These are phyloP conservation scores for Lampris incognitus DNA, from an alignment of 2,113 vertebrate genomes.

Conservation along the genomic window DNA sequence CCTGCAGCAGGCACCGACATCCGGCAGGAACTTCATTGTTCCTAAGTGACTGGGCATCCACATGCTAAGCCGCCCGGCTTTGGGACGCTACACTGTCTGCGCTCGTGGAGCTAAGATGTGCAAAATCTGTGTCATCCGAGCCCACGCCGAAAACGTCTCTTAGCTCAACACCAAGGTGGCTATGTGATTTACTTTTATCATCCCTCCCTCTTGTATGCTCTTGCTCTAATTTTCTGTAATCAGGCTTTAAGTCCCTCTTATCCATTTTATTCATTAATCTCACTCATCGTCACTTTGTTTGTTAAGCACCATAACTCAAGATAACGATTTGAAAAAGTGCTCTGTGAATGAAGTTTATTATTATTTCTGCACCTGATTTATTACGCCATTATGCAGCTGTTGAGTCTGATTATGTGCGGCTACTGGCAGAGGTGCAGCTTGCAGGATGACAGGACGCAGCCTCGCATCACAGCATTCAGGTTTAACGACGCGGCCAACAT, in stretches of 20 bases:
- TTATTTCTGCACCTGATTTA: conserved; percentile 54
- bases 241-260: conserved; percentile 23
- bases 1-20: too few species aligned
- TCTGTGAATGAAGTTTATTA: conserved; percentile 49
- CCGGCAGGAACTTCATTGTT: too few species aligned
- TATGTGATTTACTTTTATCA: too few species aligned
- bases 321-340: conserved; percentile 34
- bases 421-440: conserved; percentile 48
- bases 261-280: conserved; percentile 29
- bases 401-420: conserved; percentile 36
- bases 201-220: too few species aligned
- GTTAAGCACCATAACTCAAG: conserved; percentile 43
- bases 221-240: neutral
- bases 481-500: conserved; percentile 8
- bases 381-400: conserved; percentile 64
- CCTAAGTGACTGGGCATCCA: too few species aligned
- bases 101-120: too few species aligned
- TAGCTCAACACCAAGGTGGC: too few species aligned
- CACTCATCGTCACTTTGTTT: conserved; percentile 41
- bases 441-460: conserved; percentile 12
- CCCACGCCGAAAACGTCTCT: too few species aligned
- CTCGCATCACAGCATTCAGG: conserved; percentile 52
- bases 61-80: too few species aligned
- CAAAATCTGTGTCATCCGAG: too few species aligned
- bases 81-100: too few species aligned